Conservation (phyloP, 2,113 vertebrate genomes). For the Hypomesus transpacificus region DNA sequence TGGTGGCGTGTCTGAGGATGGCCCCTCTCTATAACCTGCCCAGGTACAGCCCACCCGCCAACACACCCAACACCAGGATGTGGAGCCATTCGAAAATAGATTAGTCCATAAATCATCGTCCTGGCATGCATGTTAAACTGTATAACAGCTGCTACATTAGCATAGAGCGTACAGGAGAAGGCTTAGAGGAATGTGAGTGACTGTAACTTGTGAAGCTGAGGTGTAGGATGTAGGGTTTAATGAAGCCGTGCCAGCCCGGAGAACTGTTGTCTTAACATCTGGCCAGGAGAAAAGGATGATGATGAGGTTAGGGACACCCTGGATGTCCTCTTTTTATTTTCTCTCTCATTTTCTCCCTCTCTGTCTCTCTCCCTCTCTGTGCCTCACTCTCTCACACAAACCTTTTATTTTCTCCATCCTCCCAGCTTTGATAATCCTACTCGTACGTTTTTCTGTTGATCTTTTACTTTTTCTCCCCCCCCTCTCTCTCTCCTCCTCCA, state of each 20-base stretch:
- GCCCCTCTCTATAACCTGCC: constrained; percentile 91
- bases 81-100: neutral
- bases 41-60: constrained; percentile 64
- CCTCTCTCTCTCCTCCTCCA: too few species aligned
- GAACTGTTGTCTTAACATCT: too few species aligned
- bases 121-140: neutral
- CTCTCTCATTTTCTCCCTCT: too few species aligned
- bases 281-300: neutral
- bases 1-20: constrained; percentile 95
- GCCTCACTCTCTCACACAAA: neutral
- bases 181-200: neutral
- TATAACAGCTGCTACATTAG: neutral
- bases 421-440: neutral
- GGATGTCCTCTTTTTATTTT: neutral
- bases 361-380: neutral
- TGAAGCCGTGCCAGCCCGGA: neutral
- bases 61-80: neutral
- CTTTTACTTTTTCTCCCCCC: too few species aligned
- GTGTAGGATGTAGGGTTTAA: neutral
- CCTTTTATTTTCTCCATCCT: neutral
- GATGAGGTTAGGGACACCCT: neutral
- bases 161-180: neutral
- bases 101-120: neutral
- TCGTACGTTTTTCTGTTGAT: too few species aligned
- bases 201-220: neutral